phyloP scores from a whole-genome alignment of 2,888 invertebrate genomes.

The Petrophora chlorosata region DNA sequence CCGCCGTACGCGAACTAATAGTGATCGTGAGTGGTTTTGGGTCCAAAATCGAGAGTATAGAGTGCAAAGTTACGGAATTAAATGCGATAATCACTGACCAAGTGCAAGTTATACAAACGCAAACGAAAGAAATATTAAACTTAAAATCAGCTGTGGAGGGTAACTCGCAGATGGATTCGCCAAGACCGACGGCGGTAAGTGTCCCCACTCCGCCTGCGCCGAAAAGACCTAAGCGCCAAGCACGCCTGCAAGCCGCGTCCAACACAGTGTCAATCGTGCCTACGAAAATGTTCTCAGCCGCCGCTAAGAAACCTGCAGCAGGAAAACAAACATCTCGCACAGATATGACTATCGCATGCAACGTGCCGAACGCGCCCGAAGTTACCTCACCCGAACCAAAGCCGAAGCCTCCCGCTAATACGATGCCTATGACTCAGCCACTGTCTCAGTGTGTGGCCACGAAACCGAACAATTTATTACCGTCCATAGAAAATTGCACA shows the following conservation, averaged over 20 bases:
- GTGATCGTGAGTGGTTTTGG: not conserved
- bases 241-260: not conserved
- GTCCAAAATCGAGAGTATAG: not conserved
- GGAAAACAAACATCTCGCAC: not conserved
- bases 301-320: not conserved
- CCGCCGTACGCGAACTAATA: not conserved
- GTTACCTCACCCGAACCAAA: not conserved
- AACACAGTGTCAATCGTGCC: not conserved
- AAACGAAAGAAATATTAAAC: not conserved
- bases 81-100: not conserved
- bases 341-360: not conserved
- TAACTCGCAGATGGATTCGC: not conserved
- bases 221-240: not conserved
- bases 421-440: not conserved
- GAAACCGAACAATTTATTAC: not conserved
- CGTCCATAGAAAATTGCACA: no score
- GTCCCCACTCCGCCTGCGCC: not conserved
- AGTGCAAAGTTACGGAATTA: not conserved
- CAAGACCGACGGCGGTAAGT: not conserved
- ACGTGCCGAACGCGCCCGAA: not conserved
- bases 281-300: not conserved
- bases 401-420: not conserved
- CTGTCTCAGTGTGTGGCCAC: not conserved
- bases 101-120: not conserved
- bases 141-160: not conserved